A percentile compares a stretch with the other conserved stretches of the same genome.
Conservation (phyloP, 2,888 invertebrate genomes). For the Congeria kusceri region DNA sequence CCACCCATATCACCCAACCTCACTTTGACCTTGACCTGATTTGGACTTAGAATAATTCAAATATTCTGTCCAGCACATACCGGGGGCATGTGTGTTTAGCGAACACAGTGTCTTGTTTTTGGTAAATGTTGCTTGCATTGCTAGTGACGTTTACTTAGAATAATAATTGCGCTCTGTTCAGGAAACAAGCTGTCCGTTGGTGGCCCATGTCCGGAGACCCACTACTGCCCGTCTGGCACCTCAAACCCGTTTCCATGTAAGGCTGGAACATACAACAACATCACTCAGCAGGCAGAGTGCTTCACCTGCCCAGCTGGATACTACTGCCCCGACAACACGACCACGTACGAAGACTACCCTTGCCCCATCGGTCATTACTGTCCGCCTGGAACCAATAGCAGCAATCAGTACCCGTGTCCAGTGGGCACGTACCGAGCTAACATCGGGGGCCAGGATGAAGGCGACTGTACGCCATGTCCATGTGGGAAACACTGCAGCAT, state of each 20-base stretch:
- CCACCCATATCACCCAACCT: too few species aligned
- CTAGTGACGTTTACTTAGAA: too few species aligned
- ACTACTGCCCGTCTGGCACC: constrained; percentile 83
- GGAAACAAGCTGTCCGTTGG: constrained; percentile 75
- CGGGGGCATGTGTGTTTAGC: too few species aligned
- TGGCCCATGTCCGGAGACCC: constrained; percentile 82
- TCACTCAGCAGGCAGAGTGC: constrained; percentile 79
- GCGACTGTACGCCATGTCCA: constrained; percentile 81
- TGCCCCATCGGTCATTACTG: constrained; percentile 82
- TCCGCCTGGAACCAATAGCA: constrained; percentile 76
- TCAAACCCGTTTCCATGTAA: constrained; percentile 80
- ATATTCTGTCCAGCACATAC: too few species aligned
- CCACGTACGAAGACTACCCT: constrained; percentile 75
- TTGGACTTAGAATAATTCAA: too few species aligned
- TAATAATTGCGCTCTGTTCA: too few species aligned
- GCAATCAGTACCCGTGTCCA: constrained; percentile 80
- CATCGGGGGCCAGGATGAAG: constrained; percentile 69
- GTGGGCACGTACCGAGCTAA: constrained; percentile 75
- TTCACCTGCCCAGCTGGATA: constrained; percentile 80
- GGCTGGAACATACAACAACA: constrained; percentile 82
- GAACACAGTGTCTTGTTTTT: too few species aligned
- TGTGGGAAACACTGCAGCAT: constrained; percentile 80
- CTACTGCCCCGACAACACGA: constrained; percentile 82
- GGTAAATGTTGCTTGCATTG: too few species aligned
- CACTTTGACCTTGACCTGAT: too few species aligned